Conservation (phyloP, 1,140 invertebrate species). For the Planococcus citri region DNA sequence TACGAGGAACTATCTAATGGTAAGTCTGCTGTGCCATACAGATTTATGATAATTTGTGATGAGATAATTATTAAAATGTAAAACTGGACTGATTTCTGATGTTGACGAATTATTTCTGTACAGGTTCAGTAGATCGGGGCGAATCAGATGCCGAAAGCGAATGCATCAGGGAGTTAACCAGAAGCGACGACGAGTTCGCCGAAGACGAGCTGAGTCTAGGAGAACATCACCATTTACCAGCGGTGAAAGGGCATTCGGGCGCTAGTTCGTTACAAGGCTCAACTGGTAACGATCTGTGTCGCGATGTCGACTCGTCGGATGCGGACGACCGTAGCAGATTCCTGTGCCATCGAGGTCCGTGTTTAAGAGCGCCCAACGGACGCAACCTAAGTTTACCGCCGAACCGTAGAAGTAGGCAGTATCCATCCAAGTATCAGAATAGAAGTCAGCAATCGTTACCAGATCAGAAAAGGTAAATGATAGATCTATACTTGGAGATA, state of each 20-base stretch:
- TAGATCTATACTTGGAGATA: too few species aligned
- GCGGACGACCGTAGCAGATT: constrained; percentile 26
- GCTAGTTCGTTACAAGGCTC: constrained; percentile 27
- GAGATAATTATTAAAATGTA: too few species aligned
- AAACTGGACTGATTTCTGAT: neutral
- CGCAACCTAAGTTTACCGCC: constrained; percentile 28
- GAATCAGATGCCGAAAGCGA: constrained; percentile 45
- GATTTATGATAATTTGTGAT: too few species aligned
- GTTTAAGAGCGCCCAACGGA: neutral
- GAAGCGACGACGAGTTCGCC: constrained; percentile 53
- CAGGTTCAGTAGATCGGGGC: constrained; percentile 33
- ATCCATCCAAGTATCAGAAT: neutral
- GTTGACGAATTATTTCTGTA: constrained; percentile 9
- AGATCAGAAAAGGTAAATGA: constrained; percentile 10
- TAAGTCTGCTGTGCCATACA: constrained; percentile 32
- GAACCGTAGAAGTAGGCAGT: constrained; percentile 11
- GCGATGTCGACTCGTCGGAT: constrained; percentile 29
- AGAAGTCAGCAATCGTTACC: constrained; percentile 14
- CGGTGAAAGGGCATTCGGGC: constrained; percentile 25
- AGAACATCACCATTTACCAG: constrained; percentile 37
- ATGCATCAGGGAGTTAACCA: constrained; percentile 37
- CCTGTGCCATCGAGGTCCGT: constrained; percentile 12
- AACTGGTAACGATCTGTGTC: constrained; percentile 28
- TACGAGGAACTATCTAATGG: constrained; percentile 54
- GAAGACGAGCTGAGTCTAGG: constrained; percentile 48